Evolutionary conservation across 2,888 invertebrate genomes (phyloP).

Genomic region (Tanypteryx hageni): DNA sequence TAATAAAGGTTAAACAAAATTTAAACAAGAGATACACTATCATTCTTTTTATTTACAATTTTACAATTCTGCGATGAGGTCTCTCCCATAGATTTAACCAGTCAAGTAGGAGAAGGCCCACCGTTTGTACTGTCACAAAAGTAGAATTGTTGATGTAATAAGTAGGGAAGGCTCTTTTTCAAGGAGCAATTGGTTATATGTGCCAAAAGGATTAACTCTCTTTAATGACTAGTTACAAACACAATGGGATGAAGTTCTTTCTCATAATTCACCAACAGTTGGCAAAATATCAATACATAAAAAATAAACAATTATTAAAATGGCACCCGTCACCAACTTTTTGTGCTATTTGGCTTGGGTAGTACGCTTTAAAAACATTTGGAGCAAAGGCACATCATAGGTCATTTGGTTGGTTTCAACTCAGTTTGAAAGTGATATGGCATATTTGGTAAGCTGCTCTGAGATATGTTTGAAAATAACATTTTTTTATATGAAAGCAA

Average conservation of each 20-base stretch:
- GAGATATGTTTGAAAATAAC: slow-evolving; percentile 56
- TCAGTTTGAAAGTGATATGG: slow-evolving; percentile 54
- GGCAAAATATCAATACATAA: slow-evolving; percentile 51
- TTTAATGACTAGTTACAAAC: slow-evolving; percentile 64
- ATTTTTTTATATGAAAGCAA: not conserved
- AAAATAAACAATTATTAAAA: slow-evolving; percentile 57
- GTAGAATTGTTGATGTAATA: slow-evolving; percentile 57
- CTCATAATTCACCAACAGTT: slow-evolving; percentile 50
- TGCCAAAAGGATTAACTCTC: slow-evolving; percentile 53
- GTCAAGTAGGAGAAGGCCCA: slow-evolving; percentile 64
- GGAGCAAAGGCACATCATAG: slow-evolving; percentile 61
- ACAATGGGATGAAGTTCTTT: slow-evolving; percentile 56
- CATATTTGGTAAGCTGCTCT: slow-evolving; percentile 59
- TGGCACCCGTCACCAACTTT: slow-evolving; percentile 60
- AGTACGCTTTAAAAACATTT: slow-evolving; percentile 60
- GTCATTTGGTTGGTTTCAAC: slow-evolving; percentile 53
- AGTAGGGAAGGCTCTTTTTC: slow-evolving; percentile 50
- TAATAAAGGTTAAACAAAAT: not conserved
- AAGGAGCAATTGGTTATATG: slow-evolving; percentile 49
- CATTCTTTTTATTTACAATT: slow-evolving; percentile 63
- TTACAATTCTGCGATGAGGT: slow-evolving; percentile 64
- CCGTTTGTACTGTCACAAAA: slow-evolving; percentile 64
- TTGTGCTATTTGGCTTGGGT: slow-evolving; percentile 63
- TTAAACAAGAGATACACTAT: slow-evolving; percentile 52
- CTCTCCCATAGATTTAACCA: slow-evolving; percentile 60